Evolutionary conservation across 2,888 invertebrate species (phyloP).

Genomic region (Melitaea athalia): DNA sequence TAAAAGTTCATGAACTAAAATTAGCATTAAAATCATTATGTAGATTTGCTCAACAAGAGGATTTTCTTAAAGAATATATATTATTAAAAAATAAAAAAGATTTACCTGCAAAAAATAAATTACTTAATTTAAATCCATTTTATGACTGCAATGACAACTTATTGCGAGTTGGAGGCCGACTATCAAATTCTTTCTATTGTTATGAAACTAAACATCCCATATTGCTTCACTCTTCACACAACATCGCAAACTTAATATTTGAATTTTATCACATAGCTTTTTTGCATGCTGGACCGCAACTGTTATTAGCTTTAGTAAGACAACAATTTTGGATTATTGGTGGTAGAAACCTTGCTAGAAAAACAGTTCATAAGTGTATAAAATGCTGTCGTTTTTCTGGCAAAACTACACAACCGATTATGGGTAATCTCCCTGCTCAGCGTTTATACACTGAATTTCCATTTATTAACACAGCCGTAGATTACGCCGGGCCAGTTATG

Average conservation of each 20-base stretch:
- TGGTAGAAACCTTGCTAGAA: not conserved
- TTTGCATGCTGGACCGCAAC: constrained; percentile 9
- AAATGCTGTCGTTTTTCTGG: constrained; percentile 3
- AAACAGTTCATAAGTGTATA: not conserved
- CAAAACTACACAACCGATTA: not conserved
- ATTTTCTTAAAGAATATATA: not conserved
- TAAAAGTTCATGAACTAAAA: not conserved
- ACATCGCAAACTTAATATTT: constrained; percentile 1
- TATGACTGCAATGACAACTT: not conserved
- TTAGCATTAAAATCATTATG: not conserved
- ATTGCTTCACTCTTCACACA: not conserved
- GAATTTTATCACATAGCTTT: not conserved
- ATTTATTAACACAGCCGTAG: not conserved
- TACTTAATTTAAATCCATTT: not conserved
- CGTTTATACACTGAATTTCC: not conserved
- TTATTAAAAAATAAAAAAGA: not conserved
- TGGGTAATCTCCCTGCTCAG: not conserved
- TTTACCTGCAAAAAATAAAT: not conserved
- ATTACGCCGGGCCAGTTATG: not conserved
- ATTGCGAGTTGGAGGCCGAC: constrained; percentile 1
- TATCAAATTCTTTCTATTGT: not conserved
- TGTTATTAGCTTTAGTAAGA: not conserved
- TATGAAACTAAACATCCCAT: constrained; percentile 7
- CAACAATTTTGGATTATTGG: not conserved
- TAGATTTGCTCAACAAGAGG: not conserved